A percentile compares a stretch with the other conserved stretches of the same genome.
Evolutionary conservation across 2,888 invertebrate species (phyloP).

Genomic region (Cheilosia pagana): DNA sequence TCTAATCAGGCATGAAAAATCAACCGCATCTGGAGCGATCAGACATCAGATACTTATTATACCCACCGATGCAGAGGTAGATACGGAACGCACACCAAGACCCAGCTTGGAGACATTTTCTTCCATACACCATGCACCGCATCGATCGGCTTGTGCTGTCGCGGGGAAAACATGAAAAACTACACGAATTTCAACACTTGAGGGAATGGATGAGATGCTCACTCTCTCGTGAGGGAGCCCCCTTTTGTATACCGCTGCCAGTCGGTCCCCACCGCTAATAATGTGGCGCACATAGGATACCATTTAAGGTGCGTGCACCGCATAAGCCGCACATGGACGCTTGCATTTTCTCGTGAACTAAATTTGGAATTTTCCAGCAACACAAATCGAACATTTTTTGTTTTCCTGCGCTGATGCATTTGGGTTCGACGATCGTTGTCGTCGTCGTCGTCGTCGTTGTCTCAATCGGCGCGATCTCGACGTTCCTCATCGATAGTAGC

Average conservation of each 20-base stretch:
- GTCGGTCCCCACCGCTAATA: conserved; percentile 34
- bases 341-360: conserved; percentile 70
- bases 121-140: conserved; percentile 16
- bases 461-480: conserved; percentile 16
- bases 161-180: conserved; percentile 67
- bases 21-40: conserved; percentile 65
- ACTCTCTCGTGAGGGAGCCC: background rate
- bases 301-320: conserved; percentile 74
- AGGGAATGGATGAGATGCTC: conserved; percentile 57
- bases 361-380: conserved; percentile 74
- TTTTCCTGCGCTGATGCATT: conserved; percentile 33
- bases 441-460: background rate
- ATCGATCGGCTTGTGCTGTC: conserved; percentile 48
- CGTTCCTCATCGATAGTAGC: conserved; percentile 12
- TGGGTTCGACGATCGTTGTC: conserved; percentile 65
- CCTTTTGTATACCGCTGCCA: background rate
- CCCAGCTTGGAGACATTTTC: conserved; percentile 65
- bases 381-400: conserved; percentile 59
- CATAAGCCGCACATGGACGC: conserved; percentile 57
- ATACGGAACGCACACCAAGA: conserved; percentile 24
- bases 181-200: conserved; percentile 75
- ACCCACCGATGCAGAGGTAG: conserved; percentile 38
- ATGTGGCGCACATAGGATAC: conserved; percentile 72
- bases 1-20: conserved; percentile 74
- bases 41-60: conserved; percentile 37